phyloP scores from a whole-genome alignment of 2,888 invertebrate species.

The Drosophila trichaetosa region DNA sequence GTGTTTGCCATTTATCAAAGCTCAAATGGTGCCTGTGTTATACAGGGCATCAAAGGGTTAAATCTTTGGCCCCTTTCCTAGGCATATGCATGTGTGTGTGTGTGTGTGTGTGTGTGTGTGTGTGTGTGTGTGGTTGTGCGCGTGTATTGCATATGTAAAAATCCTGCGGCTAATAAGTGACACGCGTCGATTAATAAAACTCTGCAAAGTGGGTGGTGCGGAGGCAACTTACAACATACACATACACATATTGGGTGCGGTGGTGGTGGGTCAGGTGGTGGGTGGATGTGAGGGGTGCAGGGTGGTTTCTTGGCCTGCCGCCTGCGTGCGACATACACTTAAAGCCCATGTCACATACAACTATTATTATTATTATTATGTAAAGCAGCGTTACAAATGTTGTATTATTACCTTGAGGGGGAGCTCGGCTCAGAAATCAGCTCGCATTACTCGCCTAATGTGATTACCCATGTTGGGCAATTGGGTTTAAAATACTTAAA shows the following conservation, averaged over 20 bases:
- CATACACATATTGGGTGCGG: slow-evolving; percentile 27
- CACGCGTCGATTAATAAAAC: slow-evolving; percentile 78
- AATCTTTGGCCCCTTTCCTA: slow-evolving; percentile 14
- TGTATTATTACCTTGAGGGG: slow-evolving; percentile 19
- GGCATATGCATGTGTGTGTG: background rate
- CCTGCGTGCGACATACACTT: slow-evolving; percentile 58
- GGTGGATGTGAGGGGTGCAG: background rate
- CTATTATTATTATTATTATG: slow-evolving; percentile 50
- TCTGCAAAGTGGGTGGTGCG: slow-evolving; percentile 19
- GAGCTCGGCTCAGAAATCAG: slow-evolving; percentile 12
- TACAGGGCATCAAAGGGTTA: slow-evolving; percentile 69
- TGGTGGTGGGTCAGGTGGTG: slow-evolving; percentile 4
- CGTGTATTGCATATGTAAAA: slow-evolving; percentile 66
- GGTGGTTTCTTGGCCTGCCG: slow-evolving; percentile 1
- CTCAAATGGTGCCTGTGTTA: slow-evolving; percentile 55
- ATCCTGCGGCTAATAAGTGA: slow-evolving; percentile 78
- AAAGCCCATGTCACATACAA: slow-evolving; percentile 68
- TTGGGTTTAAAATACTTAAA: background rate
- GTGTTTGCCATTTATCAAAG: slow-evolving; percentile 73
- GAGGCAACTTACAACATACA: slow-evolving; percentile 24
- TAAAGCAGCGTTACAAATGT: slow-evolving; percentile 58
- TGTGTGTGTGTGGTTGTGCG: slow-evolving; percentile 25
- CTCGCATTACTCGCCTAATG: slow-evolving; percentile 6
- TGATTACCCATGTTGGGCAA: slow-evolving; percentile 1
- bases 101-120: slow-evolving; percentile 5